Evolutionary conservation across 1,140 invertebrate genomes (phyloP), one percentile per base, ranked within the genome.

Genomic region (Sesamia nonagrioides): DNA sequence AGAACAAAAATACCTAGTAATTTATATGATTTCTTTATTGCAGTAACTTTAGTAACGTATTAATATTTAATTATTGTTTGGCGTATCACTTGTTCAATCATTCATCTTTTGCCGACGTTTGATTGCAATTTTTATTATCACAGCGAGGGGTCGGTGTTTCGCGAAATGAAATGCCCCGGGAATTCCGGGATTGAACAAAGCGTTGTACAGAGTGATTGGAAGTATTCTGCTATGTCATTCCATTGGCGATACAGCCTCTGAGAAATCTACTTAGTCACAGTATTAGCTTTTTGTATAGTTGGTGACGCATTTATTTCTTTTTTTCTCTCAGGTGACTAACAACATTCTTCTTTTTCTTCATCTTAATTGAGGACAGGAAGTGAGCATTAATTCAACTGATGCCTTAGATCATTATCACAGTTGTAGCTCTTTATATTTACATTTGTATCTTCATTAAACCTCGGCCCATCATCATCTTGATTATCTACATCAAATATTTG

Each of bases 111-210:
- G 77, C 73, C 71, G 74, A 78, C 72, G 68, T 76, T 82, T 84
- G 74, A 82, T 82, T 79, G 79, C 76, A 73, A 79, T 81, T 82
- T 66, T 82, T 85, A 82, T 82, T 85, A 78, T 71, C 83, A 15
- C 82, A 79, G 82, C 77, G 66, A 79, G 79, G 79, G 77, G 81
- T 79, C 77, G 58, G 35, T 78, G 60, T 68, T 77, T 78, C 18
- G 75, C 78, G 52, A 77, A 82, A 52, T 63, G 71, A 74, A 78
- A 81, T 78, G 37, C 37, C 18, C 15, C 21, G 63, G 63, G 58
- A 73, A 52, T 72, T 66, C 69, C 71, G 50, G 58, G 42, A 78
- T 48, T 63, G 21, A 60, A 63, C 71, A 73, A 61, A 74, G 54
- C 11, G 52, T 68, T 68, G 75, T 68, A 75, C 7, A 33, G 40